Base-by-base conservation (phyloP, 1,140 invertebrate species). In the Megalopta genalis region DNA sequence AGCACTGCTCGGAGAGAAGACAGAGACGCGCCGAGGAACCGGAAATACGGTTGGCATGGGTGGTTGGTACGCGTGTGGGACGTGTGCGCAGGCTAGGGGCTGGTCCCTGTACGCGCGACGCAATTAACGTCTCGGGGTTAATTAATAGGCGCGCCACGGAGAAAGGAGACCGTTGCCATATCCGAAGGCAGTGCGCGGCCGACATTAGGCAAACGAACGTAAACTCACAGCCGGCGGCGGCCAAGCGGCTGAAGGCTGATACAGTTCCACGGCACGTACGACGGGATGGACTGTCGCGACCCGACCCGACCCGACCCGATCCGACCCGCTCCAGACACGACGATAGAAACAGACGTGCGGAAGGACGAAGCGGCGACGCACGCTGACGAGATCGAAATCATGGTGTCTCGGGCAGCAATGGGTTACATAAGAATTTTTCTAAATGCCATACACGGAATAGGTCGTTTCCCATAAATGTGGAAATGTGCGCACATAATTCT, bases 41-140 rank as follows among this genome's bases (percentile, higher is more conserved):
- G 49, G 49, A 52, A 52, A 52, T 14, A 52, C 18, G 49, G 4
- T 16, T 52, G 2, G 16, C 49, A 14, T 52, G 49, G 42, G 42
- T 46, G 42, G 42, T 14, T 18, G 49, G 49, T 18, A 52, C 49
- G 18, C 49, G 49, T 21, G 49, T 16, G 49, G 49, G 49, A 46
- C 42, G 42, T 46, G 42, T 46, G 39, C 7, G 39, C 39, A 10
- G 3, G 39, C 39, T 16, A 16, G 65, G 52, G 71, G 71, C 63
- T 16, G 52, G 60, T 64, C 39, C 37, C 49, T 69, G 67, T 76
- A 72, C 79, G 75, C 67, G 68, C 83, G 83, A 86, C 77, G 83
- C 87, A 88, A 88, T 88, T 88, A 88, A 88, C 86, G 81, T 86
- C 81, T 86, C 77, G 65, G 54, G 71, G 81, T 86, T 86, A 86